Conservation (phyloP, 1,140 invertebrate genomes). For the Spodoptera frugiperda region DNA sequence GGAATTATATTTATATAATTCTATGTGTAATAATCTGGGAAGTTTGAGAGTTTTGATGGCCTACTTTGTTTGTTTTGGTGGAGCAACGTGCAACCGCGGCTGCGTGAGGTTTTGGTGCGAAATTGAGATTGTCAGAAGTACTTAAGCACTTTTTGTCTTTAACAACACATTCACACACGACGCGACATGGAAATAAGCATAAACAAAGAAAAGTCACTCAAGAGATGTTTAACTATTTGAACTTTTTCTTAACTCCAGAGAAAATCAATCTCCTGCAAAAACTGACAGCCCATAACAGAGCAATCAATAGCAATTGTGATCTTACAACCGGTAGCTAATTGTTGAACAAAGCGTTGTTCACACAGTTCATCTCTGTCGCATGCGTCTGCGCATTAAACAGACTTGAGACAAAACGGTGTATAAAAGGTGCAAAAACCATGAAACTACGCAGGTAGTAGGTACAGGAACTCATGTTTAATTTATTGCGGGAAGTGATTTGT, state of each 20-base stretch:
- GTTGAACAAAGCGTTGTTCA: slow-evolving; percentile 18
- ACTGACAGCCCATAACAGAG: neutral
- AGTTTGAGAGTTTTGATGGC: neutral
- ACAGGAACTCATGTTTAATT: neutral
- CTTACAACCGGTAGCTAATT: slow-evolving; percentile 10
- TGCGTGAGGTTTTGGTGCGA: too few species aligned
- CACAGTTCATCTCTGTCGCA: slow-evolving; percentile 8
- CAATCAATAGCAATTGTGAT: slow-evolving; percentile 25
- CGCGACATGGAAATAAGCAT: too few species aligned
- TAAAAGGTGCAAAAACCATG: slow-evolving; percentile 11
- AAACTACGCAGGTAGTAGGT: neutral
- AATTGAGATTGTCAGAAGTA: too few species aligned
- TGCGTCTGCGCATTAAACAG: neutral
- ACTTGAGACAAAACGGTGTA: slow-evolving; percentile 23
- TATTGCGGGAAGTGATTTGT: neutral
- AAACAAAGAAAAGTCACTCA: too few species aligned
- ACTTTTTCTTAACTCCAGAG: neutral
- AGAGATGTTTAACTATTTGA: too few species aligned
- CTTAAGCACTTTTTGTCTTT: too few species aligned
- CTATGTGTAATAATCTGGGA: slow-evolving; percentile 17
- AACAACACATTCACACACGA: too few species aligned
- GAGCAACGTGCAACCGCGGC: too few species aligned
- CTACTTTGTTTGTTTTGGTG: neutral
- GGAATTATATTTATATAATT: slow-evolving; percentile 14
- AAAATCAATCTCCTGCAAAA: neutral